A percentile compares a stretch with the other conserved stretches of the same genome.
Evolutionary conservation across 2,888 invertebrate genomes (phyloP).

Genomic region (Caenorhabditis sulstoni): DNA sequence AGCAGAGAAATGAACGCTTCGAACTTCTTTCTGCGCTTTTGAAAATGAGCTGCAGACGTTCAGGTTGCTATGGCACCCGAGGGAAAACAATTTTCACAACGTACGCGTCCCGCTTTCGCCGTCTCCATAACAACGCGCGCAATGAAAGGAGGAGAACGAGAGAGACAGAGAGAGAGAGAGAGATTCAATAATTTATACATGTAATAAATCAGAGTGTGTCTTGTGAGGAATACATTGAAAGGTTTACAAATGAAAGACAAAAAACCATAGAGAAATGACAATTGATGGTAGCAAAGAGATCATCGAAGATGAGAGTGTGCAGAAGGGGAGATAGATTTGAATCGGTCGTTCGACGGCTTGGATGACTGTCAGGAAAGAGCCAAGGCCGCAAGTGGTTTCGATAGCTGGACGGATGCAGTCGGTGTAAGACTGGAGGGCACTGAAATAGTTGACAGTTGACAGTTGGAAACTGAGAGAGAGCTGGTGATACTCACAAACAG

Average conservation of each 20-base stretch:
- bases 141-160: no score
- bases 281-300: slow-evolving; percentile 40
- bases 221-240: neutral
- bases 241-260: slow-evolving; percentile 10
- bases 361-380: slow-evolving; percentile 63
- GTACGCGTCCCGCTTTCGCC: neutral
- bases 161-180: neutral
- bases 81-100: slow-evolving; percentile 9
- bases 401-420: slow-evolving; percentile 71
- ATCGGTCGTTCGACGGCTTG: slow-evolving; percentile 71
- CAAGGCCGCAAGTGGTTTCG: slow-evolving; percentile 63
- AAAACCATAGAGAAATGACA: slow-evolving; percentile 7
- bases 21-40: no score
- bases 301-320: slow-evolving; percentile 49
- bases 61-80: slow-evolving; percentile 13
- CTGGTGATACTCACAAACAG: slow-evolving; percentile 63
- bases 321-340: slow-evolving; percentile 70
- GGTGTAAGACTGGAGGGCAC: slow-evolving; percentile 72
- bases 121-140: slow-evolving; percentile 16
- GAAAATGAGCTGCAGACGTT: neutral
- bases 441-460: slow-evolving; percentile 42
- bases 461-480: neutral
- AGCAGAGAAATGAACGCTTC: no score
- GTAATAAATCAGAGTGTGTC: slow-evolving; percentile 8
- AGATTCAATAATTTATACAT: slow-evolving; percentile 57